Evolutionary conservation across 2,113 vertebrate species (phyloP).

Genomic region (Carassius gibelio): DNA sequence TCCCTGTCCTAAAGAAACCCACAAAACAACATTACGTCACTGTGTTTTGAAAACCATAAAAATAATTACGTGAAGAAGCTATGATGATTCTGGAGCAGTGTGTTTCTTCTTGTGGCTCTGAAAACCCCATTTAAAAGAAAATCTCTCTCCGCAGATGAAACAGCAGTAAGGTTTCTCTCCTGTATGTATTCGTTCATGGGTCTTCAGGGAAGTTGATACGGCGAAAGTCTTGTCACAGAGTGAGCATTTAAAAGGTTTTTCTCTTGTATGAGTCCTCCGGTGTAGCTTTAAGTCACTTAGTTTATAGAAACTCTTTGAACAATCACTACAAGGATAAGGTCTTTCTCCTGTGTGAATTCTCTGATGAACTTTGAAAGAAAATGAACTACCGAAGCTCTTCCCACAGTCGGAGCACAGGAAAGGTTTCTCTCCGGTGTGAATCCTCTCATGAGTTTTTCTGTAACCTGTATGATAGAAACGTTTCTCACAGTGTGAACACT

Average conservation of each 20-base stretch:
- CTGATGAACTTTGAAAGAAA: slow-evolving; percentile 17
- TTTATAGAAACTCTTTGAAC: slow-evolving; percentile 32
- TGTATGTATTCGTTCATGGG: too few relatives aligned
- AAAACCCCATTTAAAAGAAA: neutral
- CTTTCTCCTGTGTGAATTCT: slow-evolving; percentile 7
- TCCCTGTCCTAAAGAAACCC: neutral
- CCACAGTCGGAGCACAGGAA: slow-evolving; percentile 35
- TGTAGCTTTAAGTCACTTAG: slow-evolving; percentile 12
- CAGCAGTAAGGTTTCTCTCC: too few relatives aligned
- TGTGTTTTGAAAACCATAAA: neutral
- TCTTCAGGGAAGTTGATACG: too few relatives aligned
- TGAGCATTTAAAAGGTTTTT: too few relatives aligned
- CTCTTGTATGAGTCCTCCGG: slow-evolving; percentile 13
- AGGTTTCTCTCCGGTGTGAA: slow-evolving; percentile 23
- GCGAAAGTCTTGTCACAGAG: too few relatives aligned
- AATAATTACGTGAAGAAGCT: neutral
- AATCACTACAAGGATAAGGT: slow-evolving; percentile 45
- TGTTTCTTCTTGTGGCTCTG: neutral
- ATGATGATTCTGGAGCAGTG: neutral
- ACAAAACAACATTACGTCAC: neutral
- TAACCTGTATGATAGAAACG: neutral
- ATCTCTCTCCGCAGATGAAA: neutral
- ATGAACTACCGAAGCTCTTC: slow-evolving; percentile 26
- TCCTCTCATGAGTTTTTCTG: neutral
- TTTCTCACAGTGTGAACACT: slow-evolving; percentile 31